Conservation (phyloP, 2,888 invertebrate genomes). For the Drepana falcataria region DNA sequence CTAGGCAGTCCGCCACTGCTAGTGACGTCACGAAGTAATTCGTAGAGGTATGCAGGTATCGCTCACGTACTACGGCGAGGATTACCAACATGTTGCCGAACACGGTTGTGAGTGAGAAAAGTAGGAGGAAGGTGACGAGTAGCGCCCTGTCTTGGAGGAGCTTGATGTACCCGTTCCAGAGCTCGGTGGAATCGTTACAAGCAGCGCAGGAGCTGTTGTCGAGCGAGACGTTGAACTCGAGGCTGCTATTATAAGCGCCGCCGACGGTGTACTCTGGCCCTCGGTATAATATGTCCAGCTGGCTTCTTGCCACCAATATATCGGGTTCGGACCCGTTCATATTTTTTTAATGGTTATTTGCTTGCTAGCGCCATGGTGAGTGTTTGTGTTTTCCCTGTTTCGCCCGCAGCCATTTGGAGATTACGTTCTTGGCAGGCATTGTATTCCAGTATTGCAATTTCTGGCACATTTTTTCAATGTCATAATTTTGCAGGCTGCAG, state of each 20-base stretch:
- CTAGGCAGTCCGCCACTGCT: conserved; percentile 97
- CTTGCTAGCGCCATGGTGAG: conserved; percentile 65
- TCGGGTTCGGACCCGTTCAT: conserved; percentile 65
- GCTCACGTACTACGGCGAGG: conserved; percentile 93
- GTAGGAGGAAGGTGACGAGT: conserved; percentile 87
- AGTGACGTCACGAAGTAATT: conserved; percentile 98
- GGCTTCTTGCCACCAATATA: conserved; percentile 67
- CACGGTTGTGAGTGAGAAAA: conserved; percentile 95
- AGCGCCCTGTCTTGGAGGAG: conserved; percentile 83
- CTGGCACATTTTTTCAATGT: conserved; percentile 58
- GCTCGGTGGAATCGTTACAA: conserved; percentile 44
- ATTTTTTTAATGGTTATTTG: conserved; percentile 62
- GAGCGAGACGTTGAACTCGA: conserved; percentile 57
- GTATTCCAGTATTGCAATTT: conserved; percentile 57
- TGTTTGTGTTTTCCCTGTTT: conserved; percentile 73
- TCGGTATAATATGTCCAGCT: conserved; percentile 51
- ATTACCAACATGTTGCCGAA: conserved; percentile 97
- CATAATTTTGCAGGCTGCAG: conserved; percentile 42
- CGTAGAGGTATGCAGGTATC: conserved; percentile 97
- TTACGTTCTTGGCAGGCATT: conserved; percentile 73
- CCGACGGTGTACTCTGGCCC: conserved; percentile 54
- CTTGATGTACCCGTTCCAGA: conserved; percentile 69
- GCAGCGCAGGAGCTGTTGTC: conserved; percentile 52
- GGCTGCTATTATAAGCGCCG: conserved; percentile 41
- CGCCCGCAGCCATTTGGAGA: conserved; percentile 71